Percentiles rank a stretch among this genome's conserved stretches.
phyloP scores from a whole-genome alignment of 2,888 invertebrate species.

The Barypeithes pellucidus region DNA sequence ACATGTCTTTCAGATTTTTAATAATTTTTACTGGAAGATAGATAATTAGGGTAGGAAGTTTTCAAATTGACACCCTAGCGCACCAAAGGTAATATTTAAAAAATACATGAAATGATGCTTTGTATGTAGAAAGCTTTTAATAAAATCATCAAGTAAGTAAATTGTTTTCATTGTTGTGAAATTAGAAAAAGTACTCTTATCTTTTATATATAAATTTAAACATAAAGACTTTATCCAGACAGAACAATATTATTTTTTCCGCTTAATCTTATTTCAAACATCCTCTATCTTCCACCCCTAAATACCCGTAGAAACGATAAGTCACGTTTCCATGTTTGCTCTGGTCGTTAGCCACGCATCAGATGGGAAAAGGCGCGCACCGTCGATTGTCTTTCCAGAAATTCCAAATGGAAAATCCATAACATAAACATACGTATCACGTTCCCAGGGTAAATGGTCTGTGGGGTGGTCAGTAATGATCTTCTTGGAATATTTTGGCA shows the following conservation, averaged over 20 bases:
- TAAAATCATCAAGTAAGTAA: too few relatives aligned
- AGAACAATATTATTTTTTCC: slow-evolving; percentile 12
- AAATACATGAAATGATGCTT: too few relatives aligned
- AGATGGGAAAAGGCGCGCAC: slow-evolving; percentile 44
- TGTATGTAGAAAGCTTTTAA: too few relatives aligned
- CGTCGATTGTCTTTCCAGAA: slow-evolving; percentile 30
- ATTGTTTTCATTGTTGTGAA: too few relatives aligned
- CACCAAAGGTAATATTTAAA: too few relatives aligned
- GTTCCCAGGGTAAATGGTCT: slow-evolving; percentile 37
- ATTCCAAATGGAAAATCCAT: slow-evolving; percentile 50
- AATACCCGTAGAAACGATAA: slow-evolving; percentile 53
- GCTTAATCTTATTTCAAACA: slow-evolving; percentile 21
- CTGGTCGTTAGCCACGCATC: slow-evolving; percentile 54
- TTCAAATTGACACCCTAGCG: too few relatives aligned
- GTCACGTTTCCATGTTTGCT: slow-evolving; percentile 54
- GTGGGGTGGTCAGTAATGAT: slow-evolving; percentile 31
- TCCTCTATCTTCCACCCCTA: slow-evolving; percentile 31
- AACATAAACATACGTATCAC: slow-evolving; percentile 47
- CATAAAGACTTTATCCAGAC: slow-evolving; percentile 1
- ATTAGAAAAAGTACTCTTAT: too few relatives aligned
- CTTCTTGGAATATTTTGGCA: slow-evolving; percentile 12
- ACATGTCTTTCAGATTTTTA: too few relatives aligned
- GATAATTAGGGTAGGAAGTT: too few relatives aligned
- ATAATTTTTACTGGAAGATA: too few relatives aligned
- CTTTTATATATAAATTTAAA: background rate